Evolutionary conservation across 1,140 invertebrate species (phyloP), one percentile per base, ranked within the genome.

Genomic region (Orius laevigatus): DNA sequence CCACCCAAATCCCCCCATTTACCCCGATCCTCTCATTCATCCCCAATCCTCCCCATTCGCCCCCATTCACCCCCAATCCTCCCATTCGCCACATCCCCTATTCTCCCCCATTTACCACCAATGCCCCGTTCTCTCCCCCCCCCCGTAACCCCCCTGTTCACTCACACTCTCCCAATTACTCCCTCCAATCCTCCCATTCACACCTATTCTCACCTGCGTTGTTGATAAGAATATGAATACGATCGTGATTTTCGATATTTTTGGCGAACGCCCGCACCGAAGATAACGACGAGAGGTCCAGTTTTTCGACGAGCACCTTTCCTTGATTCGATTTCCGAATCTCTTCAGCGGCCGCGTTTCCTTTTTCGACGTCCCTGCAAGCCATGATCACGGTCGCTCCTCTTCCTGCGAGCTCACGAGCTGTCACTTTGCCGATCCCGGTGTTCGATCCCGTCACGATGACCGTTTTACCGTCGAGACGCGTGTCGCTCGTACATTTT

Each of bases 391-490:
- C 64, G 15, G 57, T 52, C 16, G 60, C 63, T 20, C 67, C 67
- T 64, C 83, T 67, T 57, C 70, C 73, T 31, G 80, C 84, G 55
- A 89, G 67, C 59, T 87, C 81, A 42, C 73, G 58, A 0, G 76
- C 86, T 9, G 87, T 87, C 62, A 82, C 80, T 67, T 85, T 88
- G 6, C 91, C 91, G 55, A 94, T 91, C 8, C 91, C 91, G 16
- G 81, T 79, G 60, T 91, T 94, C 33, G 79, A 81, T n/a, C 90
- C 90, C 1, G 85, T 90, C 48, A 91, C 70, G 18, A 91, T 67
- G 2, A 77, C 78, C 1, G 80, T 83, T 66, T 86, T 86, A 1
- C 80, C 81, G 42, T 75, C 69, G n/a, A 81, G 64, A 33, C 75
- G 68, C 6, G 60, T 67, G 19, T 65, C 68, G 50, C 73, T 77